Evolutionary conservation across 2,797 vertebrate genomes (phyloP).

Genomic region (Poliocrania exsul): DNA sequence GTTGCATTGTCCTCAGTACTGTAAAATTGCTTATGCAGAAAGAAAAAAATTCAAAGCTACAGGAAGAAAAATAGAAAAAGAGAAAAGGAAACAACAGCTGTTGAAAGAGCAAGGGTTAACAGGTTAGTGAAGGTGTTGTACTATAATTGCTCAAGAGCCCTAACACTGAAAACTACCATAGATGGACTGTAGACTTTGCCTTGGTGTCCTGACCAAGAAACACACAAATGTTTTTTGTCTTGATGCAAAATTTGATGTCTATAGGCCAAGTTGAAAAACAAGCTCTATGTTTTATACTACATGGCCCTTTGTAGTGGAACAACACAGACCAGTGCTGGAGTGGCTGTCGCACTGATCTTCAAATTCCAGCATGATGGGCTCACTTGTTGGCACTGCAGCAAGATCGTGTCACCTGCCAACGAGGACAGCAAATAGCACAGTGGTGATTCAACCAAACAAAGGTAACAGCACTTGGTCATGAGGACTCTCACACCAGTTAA

Average conservation of each 20-base stretch:
- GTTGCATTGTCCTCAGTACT: not conserved
- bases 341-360: not conserved
- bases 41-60: not conserved
- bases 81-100: not conserved
- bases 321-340: not conserved
- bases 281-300: not conserved
- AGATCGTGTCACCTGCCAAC: fast-evolving
- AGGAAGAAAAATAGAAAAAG: not conserved
- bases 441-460: not conserved
- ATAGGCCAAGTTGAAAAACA: not conserved
- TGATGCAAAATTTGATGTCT: fast-evolving
- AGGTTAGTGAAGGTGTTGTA: not conserved
- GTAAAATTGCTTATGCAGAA: not conserved
- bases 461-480: not conserved
- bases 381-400: not conserved
- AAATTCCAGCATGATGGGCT: not conserved
- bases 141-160: not conserved
- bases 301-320: not conserved
- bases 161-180: not conserved
- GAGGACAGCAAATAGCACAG: not conserved
- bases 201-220: not conserved
- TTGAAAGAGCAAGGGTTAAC: not conserved
- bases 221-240: not conserved
- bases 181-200: not conserved
- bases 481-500: not conserved